Base-by-base conservation (phyloP, 1,140 invertebrate species). In the Drosophila sucinea region DNA sequence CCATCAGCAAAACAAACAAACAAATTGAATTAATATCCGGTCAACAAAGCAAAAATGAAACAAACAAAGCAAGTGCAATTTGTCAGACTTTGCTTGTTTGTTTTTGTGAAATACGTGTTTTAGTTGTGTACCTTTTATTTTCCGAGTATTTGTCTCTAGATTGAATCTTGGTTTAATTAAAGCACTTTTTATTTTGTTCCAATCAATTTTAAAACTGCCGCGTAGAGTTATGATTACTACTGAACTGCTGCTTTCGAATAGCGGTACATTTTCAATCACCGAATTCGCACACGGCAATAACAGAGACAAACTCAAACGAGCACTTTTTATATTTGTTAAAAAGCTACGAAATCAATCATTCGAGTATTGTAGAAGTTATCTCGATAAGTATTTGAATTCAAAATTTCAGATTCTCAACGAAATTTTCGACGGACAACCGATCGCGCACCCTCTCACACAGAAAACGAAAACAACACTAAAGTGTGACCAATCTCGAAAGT, bases 21-120 rank as follows among this genome's bases (percentile, higher is more conserved):
- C 67, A 57, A 61, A 61, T 62, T 55, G 54, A 63, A 72, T 81
- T 81, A 72, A 78, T 75, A 78, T 76, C 70, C 66, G 65, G 40
- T 32, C 57, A 10, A 27, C 11, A 40, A 33, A 17, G 41, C 25
- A 29, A 32, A 40, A 32, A 66, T 41, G 2, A 71, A 74, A 78
- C 66, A 80, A 72, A 60, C 60, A 54, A 65, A 51, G 38, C 51
- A 58, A 60, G 44, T 75, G 74, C 75, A 69, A 11, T 61, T 51
- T 41, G 61, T 55, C 62, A 61, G 57, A 7, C 61, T 25, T 29
- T 33, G 35, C 40, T 10, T 60, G 6, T 54, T 60, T 38, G 23
- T 27, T 11, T 41, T 32, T 23, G 17, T 29, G 10, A 8, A n/a
- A 55, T 4, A 55, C 4, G 2, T 5, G 17, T 38, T 58, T 51